Evolutionary conservation across 2,888 invertebrate species (phyloP).

Genomic region (Arctia plantaginis): DNA sequence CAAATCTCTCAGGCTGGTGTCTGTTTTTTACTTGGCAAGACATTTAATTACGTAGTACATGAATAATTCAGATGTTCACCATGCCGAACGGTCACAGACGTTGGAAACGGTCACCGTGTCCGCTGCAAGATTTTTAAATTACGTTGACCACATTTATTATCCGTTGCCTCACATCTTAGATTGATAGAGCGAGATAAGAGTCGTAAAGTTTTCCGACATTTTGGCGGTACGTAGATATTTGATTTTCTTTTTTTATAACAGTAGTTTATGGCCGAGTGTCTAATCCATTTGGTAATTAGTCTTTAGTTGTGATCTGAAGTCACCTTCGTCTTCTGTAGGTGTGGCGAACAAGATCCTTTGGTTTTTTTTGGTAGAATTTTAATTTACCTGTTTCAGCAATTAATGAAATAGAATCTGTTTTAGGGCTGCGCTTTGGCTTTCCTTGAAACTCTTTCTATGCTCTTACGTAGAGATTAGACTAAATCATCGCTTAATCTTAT

Average conservation of each 20-base stretch:
- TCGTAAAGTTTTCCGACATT: constrained; percentile 48
- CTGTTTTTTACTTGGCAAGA: constrained; percentile 76
- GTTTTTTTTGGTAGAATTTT: neutral
- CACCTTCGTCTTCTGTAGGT: neutral
- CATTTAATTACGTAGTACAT: constrained; percentile 80
- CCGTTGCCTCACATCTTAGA: constrained; percentile 48
- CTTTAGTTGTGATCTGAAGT: neutral
- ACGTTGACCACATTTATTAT: constrained; percentile 52
- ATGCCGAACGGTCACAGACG: constrained; percentile 83
- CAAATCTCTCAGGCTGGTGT: constrained; percentile 78
- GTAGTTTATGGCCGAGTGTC: neutral
- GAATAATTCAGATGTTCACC: constrained; percentile 80
- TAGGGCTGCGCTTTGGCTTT: neutral
- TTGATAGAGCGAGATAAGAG: constrained; percentile 47
- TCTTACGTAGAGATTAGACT: neutral
- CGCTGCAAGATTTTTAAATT: constrained; percentile 53
- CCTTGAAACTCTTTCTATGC: neutral
- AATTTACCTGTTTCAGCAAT: neutral
- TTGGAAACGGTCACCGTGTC: constrained; percentile 73
- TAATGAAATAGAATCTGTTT: neutral
- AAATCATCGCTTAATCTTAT: neutral
- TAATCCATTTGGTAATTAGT: neutral
- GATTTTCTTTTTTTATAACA: constrained; percentile 10
- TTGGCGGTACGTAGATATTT: neutral
- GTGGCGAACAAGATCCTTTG: neutral